These are phyloP conservation scores for Synanthedon andrenaeformis DNA, from an alignment of 2,888 invertebrate genomes.

Conservation along the genomic window DNA sequence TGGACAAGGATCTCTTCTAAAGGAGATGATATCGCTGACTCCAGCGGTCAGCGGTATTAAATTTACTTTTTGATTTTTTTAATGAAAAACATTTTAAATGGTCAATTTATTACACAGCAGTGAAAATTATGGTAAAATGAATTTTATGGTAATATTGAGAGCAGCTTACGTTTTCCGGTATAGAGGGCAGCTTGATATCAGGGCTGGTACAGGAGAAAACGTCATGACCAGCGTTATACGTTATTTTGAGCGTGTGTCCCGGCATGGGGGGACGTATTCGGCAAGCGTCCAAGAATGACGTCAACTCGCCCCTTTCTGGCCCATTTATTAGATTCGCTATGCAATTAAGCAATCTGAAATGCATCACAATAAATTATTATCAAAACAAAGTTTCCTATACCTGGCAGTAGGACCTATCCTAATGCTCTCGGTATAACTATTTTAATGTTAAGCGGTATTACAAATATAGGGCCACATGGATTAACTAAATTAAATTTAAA, in stretches of 20 bases:
- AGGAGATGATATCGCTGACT: no score
- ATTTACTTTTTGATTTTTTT: no score
- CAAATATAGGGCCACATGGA: not conserved
- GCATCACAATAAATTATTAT: no score
- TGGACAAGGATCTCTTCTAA: no score
- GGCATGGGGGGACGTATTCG: slow-evolving; percentile 50
- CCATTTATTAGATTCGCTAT: slow-evolving; percentile 80
- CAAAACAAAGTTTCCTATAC: not conserved
- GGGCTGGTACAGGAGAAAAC: slow-evolving; percentile 77
- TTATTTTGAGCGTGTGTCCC: slow-evolving; percentile 50
- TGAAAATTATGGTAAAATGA: no score
- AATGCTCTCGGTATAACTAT: no score
- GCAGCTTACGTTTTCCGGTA: slow-evolving; percentile 92
- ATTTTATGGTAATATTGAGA: not conserved
- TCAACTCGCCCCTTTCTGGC: slow-evolving; percentile 39
- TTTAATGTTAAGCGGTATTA: no score
- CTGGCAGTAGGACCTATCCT: no score
- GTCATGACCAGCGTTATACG: slow-evolving; percentile 49
- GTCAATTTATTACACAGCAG: no score
- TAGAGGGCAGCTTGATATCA: slow-evolving; percentile 87
- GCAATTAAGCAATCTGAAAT: slow-evolving; percentile 81
- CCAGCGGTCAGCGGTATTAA: no score
- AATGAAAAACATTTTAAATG: no score
- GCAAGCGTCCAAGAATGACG: slow-evolving; percentile 50
- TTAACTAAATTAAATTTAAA: not conserved